Evolutionary conservation across 2,888 invertebrate species (phyloP).

Genomic region (Patella caerulea): DNA sequence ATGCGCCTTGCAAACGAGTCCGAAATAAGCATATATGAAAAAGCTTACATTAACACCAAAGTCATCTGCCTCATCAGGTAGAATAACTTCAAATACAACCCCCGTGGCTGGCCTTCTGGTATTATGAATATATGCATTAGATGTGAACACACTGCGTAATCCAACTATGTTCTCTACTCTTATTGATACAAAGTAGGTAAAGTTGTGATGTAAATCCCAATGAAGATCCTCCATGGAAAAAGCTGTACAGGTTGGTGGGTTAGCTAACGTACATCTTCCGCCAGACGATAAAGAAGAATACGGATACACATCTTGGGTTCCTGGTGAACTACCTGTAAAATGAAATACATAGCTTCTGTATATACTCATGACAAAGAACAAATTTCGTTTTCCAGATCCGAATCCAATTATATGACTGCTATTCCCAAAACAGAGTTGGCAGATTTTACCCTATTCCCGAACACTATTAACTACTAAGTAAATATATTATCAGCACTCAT

Average conservation of each 20-base stretch:
- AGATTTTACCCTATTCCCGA: too few species aligned
- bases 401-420: too few species aligned
- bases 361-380: too few species aligned
- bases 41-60: conserved; percentile 21
- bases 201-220: conserved; percentile 30
- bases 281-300: neutral
- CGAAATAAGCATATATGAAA: too few species aligned
- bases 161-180: conserved; percentile 32
- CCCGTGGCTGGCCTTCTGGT: conserved; percentile 24
- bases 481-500: too few species aligned
- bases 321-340: neutral
- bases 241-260: conserved; percentile 26
- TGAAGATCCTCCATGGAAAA: conserved; percentile 19
- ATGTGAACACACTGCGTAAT: conserved; percentile 22
- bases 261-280: conserved; percentile 8
- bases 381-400: too few species aligned
- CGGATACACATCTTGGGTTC: neutral
- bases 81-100: conserved; percentile 29
- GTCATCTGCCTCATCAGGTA: conserved; percentile 17
- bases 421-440: too few species aligned
- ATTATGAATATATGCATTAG: conserved; percentile 29
- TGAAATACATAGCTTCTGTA: too few species aligned
- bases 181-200: conserved; percentile 32
- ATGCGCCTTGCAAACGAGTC: too few species aligned
- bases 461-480: too few species aligned